These are phyloP conservation scores for Ypsolopha sequella DNA, from an alignment of 2,888 invertebrate species.

Conservation along the genomic window DNA sequence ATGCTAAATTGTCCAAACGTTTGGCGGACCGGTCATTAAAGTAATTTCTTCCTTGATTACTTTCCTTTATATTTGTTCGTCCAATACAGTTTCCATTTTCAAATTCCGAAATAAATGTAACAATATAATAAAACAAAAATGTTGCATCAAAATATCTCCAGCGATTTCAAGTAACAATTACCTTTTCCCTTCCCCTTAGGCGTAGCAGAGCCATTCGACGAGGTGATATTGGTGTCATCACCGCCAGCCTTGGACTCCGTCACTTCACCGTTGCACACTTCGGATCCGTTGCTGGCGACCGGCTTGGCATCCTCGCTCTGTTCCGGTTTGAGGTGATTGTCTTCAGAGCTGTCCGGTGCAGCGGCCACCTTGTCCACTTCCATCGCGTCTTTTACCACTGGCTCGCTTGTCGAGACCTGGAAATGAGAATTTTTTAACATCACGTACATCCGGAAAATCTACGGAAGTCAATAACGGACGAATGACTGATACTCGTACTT, in stretches of 20 bases:
- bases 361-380: constrained; percentile 36
- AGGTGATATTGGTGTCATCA: constrained; percentile 56
- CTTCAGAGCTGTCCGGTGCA: constrained; percentile 58
- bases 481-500: too few species aligned
- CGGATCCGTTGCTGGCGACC: constrained; percentile 22
- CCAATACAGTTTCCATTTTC: too few species aligned
- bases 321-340: constrained; percentile 49
- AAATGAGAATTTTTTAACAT: background rate
- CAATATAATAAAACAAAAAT: background rate
- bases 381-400: constrained; percentile 28
- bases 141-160: too few species aligned
- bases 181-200: constrained; percentile 54
- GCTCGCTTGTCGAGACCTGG: constrained; percentile 61
- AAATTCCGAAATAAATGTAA: background rate
- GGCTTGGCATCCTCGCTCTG: constrained; percentile 44
- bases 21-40: too few species aligned
- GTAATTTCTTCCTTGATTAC: too few species aligned
- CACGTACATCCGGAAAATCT: too few species aligned
- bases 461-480: too few species aligned
- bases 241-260: constrained; percentile 52
- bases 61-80: too few species aligned
- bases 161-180: constrained; percentile 11
- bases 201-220: constrained; percentile 65
- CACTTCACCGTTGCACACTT: constrained; percentile 54
- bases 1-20: too few species aligned